Evolutionary conservation across 2,797 vertebrate genomes (phyloP), one percentile per base, ranked within the genome.

Genomic region (Taenioides sp.): DNA sequence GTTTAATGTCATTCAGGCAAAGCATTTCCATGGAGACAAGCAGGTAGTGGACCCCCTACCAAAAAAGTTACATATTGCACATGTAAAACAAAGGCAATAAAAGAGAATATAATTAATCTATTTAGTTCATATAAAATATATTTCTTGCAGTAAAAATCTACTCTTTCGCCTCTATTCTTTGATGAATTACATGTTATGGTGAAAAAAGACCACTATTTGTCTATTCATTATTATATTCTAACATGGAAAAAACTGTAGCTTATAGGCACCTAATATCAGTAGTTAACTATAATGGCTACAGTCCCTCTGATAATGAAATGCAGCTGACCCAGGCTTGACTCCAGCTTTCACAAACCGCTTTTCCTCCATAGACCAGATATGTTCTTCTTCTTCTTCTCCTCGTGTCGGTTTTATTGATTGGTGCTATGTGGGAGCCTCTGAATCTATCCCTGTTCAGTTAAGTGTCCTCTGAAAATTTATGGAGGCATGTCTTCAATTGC

Each of bases 401-500:
- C 5, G 50, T 52, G 60, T 65, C 65, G 17, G 67, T 58, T 47
- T 47, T 86, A 89, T 91, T 84, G 88, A 90, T 91, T 73, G 69
- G 10, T 69, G 50, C 79, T 89, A 84, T 84, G 79, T 74, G 77
- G 72, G 83, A 79, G 80, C 73, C 59, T 80, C 83, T 78, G 74
- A 84, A 86, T 86, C 72, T 73, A 72, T 86, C 73, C 5, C 12
- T 28, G 76, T 72, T 82, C 72, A 37, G 69, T 73, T 84, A 79
- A 83, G 77, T 74, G 72, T 85, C 79, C 73, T 81, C 74, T 52
- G 71, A 76, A 86, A 77, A 86, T 87, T 84, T 84, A 81, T 78
- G 9, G 20, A 75, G 62, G 61, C 70, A n/a, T 71, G 79, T 27
- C 73, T 80, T 86, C 70, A 72, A 82, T 83, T 81, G 73, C 78